Base-by-base conservation (phyloP, 30 jellyfish, hydroid and myxozoan genomes). In the Cassiopea andromeda region DNA sequence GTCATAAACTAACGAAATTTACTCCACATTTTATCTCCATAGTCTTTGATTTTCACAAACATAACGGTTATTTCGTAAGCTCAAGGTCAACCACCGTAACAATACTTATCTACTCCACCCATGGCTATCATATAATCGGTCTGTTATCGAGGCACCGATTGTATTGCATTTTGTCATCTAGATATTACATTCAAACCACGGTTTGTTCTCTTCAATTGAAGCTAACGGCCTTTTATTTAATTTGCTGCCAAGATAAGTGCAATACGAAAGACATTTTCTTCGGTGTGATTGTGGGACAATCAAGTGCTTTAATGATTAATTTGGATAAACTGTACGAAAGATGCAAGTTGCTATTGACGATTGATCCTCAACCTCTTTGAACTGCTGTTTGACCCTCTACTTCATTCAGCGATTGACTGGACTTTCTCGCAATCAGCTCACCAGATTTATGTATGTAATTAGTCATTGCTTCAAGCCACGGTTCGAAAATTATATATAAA, bases 191-290 rank as follows among this genome's bases (percentile, higher is more conserved):
- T 64, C 43, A 7, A 64, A 64, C 73, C 73, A 17, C 73, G 73
- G 2, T 7, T 17, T 4, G 8, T 64, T 27, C 2, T 64, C 73
- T 13, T 64, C 43, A 27, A 4, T 64, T 9, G 73, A 17, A 64
- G 73, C 73, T 64, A 64, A 64, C 73, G 73, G 73, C 15, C 73
- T 64, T 64, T 64, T 27, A 64, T 64, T 64, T 7, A 64, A 64
- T 64, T 64, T 4, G 2, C 6, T 13, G 43, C 8, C 8, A 17
- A 64, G 73, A 64, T 64, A 64, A 17, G 43, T 75, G 64, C 68
- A 75, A 49, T 68, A 27, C 45, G 66, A 75, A 48, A 72, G 47
- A 16, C 81, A 72, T 72, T 46, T 49, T 38, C 81, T 17, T 16
- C 47, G n/a, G 50, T 38, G 48, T 54, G 10, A 10, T 54, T 10